Base-by-base conservation (phyloP, 1,140 invertebrate genomes). In the Hyles vespertilio region DNA sequence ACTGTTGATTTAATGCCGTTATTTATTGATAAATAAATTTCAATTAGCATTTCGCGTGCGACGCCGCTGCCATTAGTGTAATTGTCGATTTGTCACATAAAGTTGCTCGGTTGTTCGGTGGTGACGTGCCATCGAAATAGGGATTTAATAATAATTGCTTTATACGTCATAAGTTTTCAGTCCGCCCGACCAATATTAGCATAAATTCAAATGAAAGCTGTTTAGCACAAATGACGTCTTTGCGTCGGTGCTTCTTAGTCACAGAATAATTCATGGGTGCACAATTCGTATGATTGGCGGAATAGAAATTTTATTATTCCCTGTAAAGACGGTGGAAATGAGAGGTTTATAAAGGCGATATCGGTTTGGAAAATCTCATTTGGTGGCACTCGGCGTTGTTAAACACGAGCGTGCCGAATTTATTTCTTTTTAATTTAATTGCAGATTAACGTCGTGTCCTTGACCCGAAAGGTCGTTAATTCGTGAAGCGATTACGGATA, bases 11-110 rank as follows among this genome's bases (percentile, higher is more conserved):
- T 64, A 62, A 66, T 58, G 54, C 52, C 40, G 33, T 67, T 63
- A 60, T 68, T 66, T 62, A 65, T 67, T 63, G 52, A 40, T 46
- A 56, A 68, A 57, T 65, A 66, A 59, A 65, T 58, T 56, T 61
- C 63, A 65, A 71, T 68, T 70, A 69, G 51, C 51, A 36, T 58
- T 7, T 45, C 36, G 36, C 36, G 36, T 40, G 36, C 36, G 5
- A 40, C 4, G 4, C 4, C 8, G 36, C 4, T 2, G 36, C 36
- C 36, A 40, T 59, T 36, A n/a, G 43, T 11, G 46, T 53, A 52
- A 58, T 12, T 47, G 36, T 8, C 36, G 47, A 44, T 40, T 40
- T 40, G 36, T 40, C 36, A 2, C 7, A 10, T 22, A 32, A 58
- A 43, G 46, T 52, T 10, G 40, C 34, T 34, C 7, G 10, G 34